Evolutionary conservation across 1,140 invertebrate genomes (phyloP), one percentile per base, ranked within the genome.

Genomic region (Ectropis grisescens): DNA sequence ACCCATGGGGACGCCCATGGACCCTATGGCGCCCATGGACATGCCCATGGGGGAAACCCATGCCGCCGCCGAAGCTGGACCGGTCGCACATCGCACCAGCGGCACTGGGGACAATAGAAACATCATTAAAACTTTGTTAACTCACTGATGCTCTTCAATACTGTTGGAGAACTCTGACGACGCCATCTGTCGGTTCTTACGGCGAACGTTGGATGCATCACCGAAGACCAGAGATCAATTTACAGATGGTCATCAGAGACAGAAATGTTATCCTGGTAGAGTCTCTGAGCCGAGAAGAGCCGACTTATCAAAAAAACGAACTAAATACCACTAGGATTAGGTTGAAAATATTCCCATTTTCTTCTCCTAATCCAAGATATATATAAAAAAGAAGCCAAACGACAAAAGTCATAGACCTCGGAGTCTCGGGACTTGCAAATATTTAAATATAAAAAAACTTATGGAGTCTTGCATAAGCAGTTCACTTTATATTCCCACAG

Each of bases 21-120:
- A 52, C 2, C 72, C 71, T 28, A 83, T 82, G 35, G 69, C 61
- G 0, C 71, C 70, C 76, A 81, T 81, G 0, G 69, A 72, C 72
- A 83, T 82, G 29, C 70, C 57, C 79, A 82, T 83, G 23, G 61
- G 57, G 44, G 75, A 76, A 69, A 2, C 70, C 58, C 72, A 80
- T 75, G n/a, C 74, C 49, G 26, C 59, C 34, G 1, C 75, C 74
- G 39, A 81, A 80, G 29, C 75, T 58, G 9, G 64, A 46, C 2
- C 81, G 60, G 41, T 81, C 76, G 47, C 75, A 83, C 81, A 83
- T 83, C 38, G 74, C 78, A 47, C 78, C 81, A 75, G 81, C 81
- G 72, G 80, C 80, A 83, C 81, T 83, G 64, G 8, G 55, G 55
- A 33, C 2, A 27, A 13, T 9, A 26, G 15, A 1, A 8, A 26